Evolutionary conservation across 2,113 vertebrate species (phyloP).

Genomic region (Hippocampus zosterae): DNA sequence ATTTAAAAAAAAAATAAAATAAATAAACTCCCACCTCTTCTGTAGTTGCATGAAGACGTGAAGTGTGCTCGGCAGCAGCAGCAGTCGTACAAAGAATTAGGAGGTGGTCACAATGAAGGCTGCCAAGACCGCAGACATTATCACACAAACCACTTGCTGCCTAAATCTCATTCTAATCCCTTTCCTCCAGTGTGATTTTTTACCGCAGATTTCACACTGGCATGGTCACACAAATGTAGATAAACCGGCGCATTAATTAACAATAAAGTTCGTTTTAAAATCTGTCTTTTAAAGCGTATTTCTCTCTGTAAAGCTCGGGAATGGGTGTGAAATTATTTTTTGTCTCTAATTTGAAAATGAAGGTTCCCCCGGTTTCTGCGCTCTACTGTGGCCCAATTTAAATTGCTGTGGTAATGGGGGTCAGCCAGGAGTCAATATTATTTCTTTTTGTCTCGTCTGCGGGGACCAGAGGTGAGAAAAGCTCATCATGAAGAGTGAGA

Average conservation of each 20-base stretch:
- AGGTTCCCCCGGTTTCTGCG: conserved; percentile 54
- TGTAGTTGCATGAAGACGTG: conserved; percentile 19
- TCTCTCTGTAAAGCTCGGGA: conserved; percentile 55
- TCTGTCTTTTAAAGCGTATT: conserved; percentile 60
- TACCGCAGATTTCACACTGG: conserved; percentile 53
- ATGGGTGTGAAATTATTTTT: conserved; percentile 77
- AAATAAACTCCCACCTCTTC: not conserved
- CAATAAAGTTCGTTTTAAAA: conserved; percentile 57
- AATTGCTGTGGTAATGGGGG: conserved; percentile 82
- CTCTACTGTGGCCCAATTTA: conserved; percentile 67
- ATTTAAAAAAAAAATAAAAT: not conserved
- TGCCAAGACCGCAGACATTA: conserved; percentile 50
- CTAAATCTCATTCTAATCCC: conserved; percentile 66
- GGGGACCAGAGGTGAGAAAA: conserved; percentile 79
- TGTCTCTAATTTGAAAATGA: conserved; percentile 75
- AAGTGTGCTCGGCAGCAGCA: conserved; percentile 31
- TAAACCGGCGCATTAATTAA: conserved; percentile 77
- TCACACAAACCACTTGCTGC: conserved; percentile 38
- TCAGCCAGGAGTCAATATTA: conserved; percentile 80
- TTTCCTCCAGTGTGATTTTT: conserved; percentile 57
- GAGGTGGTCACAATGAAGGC: conserved; percentile 30
- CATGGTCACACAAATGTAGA: conserved; percentile 47
- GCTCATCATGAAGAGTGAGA: conserved; percentile 73
- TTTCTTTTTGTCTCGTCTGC: conserved; percentile 79
- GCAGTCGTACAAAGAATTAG: conserved; percentile 27